A percentile compares a stretch with the other conserved stretches of the same genome.
phyloP scores from a whole-genome alignment of 2,888 invertebrate genomes.

The Corbicula japonica region DNA sequence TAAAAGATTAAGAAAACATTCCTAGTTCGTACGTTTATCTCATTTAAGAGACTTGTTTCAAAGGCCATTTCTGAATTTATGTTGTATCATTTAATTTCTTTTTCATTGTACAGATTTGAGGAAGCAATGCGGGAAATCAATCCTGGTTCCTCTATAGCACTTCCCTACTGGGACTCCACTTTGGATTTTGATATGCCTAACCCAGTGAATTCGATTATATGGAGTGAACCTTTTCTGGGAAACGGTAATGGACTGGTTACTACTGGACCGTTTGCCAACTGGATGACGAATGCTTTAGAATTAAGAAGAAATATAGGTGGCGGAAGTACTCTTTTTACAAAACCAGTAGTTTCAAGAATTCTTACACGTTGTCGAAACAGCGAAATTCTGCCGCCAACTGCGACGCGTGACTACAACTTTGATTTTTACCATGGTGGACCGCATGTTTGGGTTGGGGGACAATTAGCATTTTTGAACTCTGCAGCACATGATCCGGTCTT shows the following conservation, averaged over 20 bases:
- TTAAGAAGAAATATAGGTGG: too few relatives aligned
- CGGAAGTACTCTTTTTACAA: too few relatives aligned
- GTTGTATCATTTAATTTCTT: too few relatives aligned
- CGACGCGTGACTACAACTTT: constrained; percentile 51
- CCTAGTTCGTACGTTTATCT: too few relatives aligned
- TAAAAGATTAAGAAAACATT: too few relatives aligned
- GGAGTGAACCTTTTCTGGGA: constrained; percentile 69
- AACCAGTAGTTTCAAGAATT: background rate
- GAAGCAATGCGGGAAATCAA: constrained; percentile 66
- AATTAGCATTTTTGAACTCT: constrained; percentile 61
- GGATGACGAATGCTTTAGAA: too few relatives aligned
- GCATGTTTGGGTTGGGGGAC: constrained; percentile 70
- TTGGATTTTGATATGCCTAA: constrained; percentile 67
- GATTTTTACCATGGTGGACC: constrained; percentile 67
- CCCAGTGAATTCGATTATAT: constrained; percentile 68
- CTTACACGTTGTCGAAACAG: background rate
- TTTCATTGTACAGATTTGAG: constrained; percentile 74
- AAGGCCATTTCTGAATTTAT: too few relatives aligned
- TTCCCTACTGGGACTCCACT: constrained; percentile 76
- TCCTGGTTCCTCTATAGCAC: constrained; percentile 50
- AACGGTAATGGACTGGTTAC: constrained; percentile 69
- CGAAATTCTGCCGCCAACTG: constrained; percentile 46
- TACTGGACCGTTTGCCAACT: too few relatives aligned
- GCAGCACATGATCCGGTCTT: constrained; percentile 71
- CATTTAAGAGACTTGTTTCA: too few relatives aligned